phyloP scores from a whole-genome alignment of 2,888 invertebrate species.

The Scaptomyza tumidula region DNA sequence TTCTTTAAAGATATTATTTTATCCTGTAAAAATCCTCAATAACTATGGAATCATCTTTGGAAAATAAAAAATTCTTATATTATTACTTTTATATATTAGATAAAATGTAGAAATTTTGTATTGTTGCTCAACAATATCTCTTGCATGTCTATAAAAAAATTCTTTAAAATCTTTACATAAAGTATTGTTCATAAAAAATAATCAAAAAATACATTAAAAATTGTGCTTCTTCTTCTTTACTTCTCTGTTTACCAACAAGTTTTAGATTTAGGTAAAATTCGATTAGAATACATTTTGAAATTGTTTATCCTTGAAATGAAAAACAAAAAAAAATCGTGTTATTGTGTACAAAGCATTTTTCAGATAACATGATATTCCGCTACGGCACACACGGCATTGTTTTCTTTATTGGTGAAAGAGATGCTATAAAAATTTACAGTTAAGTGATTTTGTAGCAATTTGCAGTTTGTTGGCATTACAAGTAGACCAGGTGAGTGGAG shows the following conservation, averaged over 20 bases:
- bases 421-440: slow-evolving; percentile 79
- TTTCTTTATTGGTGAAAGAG: slow-evolving; percentile 47
- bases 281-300: neutral
- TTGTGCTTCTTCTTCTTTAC: neutral
- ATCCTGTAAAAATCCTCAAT: no score
- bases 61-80: no score
- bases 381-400: slow-evolving; percentile 34
- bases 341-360: slow-evolving; percentile 3
- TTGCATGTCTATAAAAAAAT: no score
- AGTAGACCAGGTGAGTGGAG: slow-evolving; percentile 41
- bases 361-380: neutral
- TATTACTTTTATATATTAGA: no score
- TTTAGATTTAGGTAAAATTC: neutral
- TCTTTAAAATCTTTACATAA: no score
- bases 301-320: neutral
- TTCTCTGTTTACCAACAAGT: neutral
- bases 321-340: neutral
- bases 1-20: neutral
- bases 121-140: no score
- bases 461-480: slow-evolving; percentile 72
- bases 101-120: no score
- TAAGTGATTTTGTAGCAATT: slow-evolving; percentile 82
- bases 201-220: no score
- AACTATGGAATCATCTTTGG: no score
- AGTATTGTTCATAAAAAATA: no score